A percentile compares a stretch with the other conserved stretches of the same genome.
phyloP scores from a whole-genome alignment of 2,113 vertebrate genomes.

The Vireo altiloquus region DNA sequence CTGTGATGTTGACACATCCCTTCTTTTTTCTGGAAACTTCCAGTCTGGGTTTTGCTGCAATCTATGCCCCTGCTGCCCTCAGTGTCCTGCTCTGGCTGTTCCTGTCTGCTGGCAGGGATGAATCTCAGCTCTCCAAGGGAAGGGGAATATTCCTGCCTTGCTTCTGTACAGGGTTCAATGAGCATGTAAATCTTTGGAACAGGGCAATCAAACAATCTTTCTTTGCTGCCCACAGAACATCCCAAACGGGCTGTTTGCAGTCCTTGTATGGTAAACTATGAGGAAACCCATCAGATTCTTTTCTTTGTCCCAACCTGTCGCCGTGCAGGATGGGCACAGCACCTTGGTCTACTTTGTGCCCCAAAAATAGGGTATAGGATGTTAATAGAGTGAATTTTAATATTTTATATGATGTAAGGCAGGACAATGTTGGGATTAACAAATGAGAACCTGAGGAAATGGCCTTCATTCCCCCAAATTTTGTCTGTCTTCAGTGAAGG shows the following conservation, averaged over 20 bases:
- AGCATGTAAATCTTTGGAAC: background rate
- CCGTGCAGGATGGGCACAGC: background rate
- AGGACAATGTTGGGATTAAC: background rate
- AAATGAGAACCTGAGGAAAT: background rate
- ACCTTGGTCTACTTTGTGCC: background rate
- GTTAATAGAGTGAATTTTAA: background rate
- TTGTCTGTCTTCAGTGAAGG: background rate
- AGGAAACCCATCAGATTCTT: background rate
- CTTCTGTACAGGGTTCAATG: background rate
- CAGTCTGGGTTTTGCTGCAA: background rate
- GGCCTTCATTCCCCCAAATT: background rate
- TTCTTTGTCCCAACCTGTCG: background rate
- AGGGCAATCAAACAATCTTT: accelerated
- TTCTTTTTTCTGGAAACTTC: background rate
- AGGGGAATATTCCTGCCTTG: background rate
- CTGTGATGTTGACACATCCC: background rate
- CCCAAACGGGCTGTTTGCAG: accelerated
- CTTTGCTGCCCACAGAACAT: background rate
- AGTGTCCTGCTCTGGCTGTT: background rate
- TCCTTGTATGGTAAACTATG: background rate
- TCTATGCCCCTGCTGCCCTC: background rate
- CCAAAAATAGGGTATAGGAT: background rate
- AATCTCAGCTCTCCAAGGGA: background rate
- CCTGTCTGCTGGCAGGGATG: accelerated
- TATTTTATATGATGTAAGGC: accelerated